Percentiles rank a stretch among this genome's conserved stretches.
These are phyloP conservation scores for Diplogasteroides magnus DNA, from an alignment of 1,140 invertebrate genomes.

Conservation along the genomic window DNA sequence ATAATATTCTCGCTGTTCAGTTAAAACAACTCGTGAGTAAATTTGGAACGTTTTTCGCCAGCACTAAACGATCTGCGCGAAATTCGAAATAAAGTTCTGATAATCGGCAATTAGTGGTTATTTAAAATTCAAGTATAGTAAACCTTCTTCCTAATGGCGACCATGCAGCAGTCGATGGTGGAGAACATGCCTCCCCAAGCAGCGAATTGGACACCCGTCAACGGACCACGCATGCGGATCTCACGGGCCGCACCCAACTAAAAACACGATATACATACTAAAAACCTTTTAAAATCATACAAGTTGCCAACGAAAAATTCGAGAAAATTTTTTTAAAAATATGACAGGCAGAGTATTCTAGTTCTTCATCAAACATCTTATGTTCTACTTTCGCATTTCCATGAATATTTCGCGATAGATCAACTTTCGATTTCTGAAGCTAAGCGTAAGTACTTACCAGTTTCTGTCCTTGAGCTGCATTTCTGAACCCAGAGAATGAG, in stretches of 20 bases:
- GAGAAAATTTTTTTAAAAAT: slow-evolving; percentile 5
- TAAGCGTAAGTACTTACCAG: too few relatives aligned
- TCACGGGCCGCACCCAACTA: slow-evolving; percentile 33
- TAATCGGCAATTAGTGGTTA: not conserved
- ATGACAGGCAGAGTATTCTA: too few relatives aligned
- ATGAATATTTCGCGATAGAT: too few relatives aligned
- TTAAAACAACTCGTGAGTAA: slow-evolving; percentile 9
- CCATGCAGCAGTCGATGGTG: slow-evolving; percentile 89
- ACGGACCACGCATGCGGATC: slow-evolving; percentile 43
- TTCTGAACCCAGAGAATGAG: slow-evolving; percentile 89
- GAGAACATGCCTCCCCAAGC: slow-evolving; percentile 80
- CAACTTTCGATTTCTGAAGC: too few relatives aligned
- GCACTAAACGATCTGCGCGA: not conserved
- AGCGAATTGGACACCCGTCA: slow-evolving; percentile 57
- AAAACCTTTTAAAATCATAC: not conserved
- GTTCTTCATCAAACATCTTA: too few relatives aligned
- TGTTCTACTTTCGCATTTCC: too few relatives aligned
- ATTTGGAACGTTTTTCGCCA: slow-evolving; percentile 15
- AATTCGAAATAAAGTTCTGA: slow-evolving; percentile 1
- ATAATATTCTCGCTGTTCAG: too few relatives aligned
- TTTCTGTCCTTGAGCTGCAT: slow-evolving; percentile 70
- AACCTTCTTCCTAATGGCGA: slow-evolving; percentile 88
- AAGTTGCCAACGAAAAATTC: slow-evolving; percentile 24
- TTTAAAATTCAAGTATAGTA: slow-evolving; percentile 4
- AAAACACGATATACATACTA: not conserved